Evolutionary conservation across 2,797 vertebrate genomes (phyloP).

Genomic region (Characodon lateralis): DNA sequence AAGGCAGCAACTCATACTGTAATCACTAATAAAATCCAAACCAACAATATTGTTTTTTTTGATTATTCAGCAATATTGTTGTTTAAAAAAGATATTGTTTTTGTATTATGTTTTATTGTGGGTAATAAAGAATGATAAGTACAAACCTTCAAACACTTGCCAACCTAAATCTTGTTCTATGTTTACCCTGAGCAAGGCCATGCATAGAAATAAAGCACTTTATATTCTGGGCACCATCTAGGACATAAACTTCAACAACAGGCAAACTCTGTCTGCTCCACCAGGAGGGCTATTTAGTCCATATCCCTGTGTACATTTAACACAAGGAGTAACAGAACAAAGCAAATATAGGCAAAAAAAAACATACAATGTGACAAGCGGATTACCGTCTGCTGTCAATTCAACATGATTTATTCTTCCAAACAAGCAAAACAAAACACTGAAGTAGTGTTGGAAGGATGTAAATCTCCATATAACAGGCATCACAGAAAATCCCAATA

Average conservation of each 20-base stretch:
- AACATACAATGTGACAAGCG: background rate
- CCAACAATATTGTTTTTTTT: background rate
- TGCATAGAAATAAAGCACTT: constrained; percentile 44
- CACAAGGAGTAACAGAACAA: constrained; percentile 10
- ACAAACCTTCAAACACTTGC: constrained; percentile 26
- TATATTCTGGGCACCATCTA: constrained; percentile 38
- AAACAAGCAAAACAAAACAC: constrained; percentile 1
- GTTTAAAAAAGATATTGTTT: constrained; percentile 11
- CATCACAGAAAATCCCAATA: background rate
- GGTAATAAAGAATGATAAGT: constrained; percentile 12
- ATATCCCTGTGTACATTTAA: constrained; percentile 20
- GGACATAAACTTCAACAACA: constrained; percentile 34
- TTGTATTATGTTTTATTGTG: background rate
- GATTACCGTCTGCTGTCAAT: constrained; percentile 12
- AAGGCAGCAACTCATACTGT: background rate
- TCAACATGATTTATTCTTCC: constrained; percentile 12
- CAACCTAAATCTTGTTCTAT: constrained; percentile 27
- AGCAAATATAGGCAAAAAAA: constrained; percentile 16
- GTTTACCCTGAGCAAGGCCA: constrained; percentile 21
- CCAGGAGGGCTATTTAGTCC: constrained; percentile 32
- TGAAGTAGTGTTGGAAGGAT: background rate
- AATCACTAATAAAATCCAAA: background rate
- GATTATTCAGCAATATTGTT: background rate
- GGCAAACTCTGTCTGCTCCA: constrained; percentile 39
- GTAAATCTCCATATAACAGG: constrained; percentile 1